Percentiles rank a stretch among this genome's conserved stretches.
These are phyloP conservation scores for Cuniculus paca DNA, from an alignment of 2,797 vertebrate genomes.

Conservation along the genomic window DNA sequence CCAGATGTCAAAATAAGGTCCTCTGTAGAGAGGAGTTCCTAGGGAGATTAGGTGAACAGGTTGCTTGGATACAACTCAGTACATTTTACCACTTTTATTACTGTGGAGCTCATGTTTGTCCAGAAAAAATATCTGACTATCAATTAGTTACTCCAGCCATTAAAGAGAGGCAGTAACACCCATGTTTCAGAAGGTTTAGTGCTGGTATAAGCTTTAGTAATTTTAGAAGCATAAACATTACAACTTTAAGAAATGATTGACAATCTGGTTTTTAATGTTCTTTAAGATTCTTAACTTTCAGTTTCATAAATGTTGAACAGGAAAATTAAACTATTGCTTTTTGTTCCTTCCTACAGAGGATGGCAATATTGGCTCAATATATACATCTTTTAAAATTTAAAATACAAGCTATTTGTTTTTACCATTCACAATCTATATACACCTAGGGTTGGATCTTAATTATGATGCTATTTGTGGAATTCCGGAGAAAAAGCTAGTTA, in stretches of 20 bases:
- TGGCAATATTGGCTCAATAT: background rate
- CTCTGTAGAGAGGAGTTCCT: background rate
- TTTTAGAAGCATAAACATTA: background rate
- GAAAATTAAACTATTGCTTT: background rate
- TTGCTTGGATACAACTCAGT: background rate
- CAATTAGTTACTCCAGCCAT: background rate
- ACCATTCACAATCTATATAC: background rate
- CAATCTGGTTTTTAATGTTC: background rate
- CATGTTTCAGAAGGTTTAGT: background rate
- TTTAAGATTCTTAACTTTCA: background rate
- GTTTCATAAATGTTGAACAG: background rate
- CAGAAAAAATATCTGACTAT: background rate
- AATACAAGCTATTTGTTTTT: background rate
- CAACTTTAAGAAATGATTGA: background rate
- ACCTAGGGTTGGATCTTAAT: background rate
- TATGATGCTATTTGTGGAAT: background rate
- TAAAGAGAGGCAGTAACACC: background rate
- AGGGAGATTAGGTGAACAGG: background rate
- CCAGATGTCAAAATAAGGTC: slow-evolving; percentile 41
- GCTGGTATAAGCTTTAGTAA: background rate
- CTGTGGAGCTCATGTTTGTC: background rate
- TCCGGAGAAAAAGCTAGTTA: background rate
- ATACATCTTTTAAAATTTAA: background rate
- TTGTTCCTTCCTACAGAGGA: background rate
- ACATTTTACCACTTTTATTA: background rate